Evolutionary conservation across 2,797 vertebrate species (phyloP).

Genomic region (Pangasius mekongensis): DNA sequence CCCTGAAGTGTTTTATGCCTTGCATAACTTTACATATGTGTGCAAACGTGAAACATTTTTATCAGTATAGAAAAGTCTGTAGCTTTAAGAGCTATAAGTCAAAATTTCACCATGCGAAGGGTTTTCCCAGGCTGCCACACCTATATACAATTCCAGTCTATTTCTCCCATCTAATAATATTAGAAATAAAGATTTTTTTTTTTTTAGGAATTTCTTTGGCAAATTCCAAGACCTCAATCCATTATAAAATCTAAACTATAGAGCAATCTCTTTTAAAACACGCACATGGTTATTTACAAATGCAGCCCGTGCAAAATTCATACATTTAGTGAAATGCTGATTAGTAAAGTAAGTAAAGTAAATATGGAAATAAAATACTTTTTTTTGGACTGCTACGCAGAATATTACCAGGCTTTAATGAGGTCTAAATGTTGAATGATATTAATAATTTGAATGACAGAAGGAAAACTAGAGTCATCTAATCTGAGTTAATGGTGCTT

Average conservation of each 20-base stretch:
- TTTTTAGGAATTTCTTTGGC: neutral
- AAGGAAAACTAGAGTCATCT: slow-evolving; percentile 24
- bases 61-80: neutral
- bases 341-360: neutral
- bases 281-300: neutral
- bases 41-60: neutral
- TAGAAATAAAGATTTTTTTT: neutral
- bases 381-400: neutral
- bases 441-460: slow-evolving; percentile 28
- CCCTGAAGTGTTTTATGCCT: neutral
- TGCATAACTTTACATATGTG: neutral
- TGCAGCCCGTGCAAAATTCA: neutral
- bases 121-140: neutral
- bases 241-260: neutral
- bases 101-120: neutral
- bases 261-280: neutral
- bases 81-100: neutral
- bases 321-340: neutral
- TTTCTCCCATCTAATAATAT: neutral
- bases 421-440: slow-evolving; percentile 16
- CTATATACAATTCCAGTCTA: neutral
- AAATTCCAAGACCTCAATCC: neutral
- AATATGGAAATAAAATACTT: neutral
- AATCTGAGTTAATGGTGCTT: slow-evolving; percentile 17
- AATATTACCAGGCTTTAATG: slow-evolving; percentile 1